Evolutionary conservation across 1,140 invertebrate species (phyloP).

Genomic region (Latrodectus geometricus): DNA sequence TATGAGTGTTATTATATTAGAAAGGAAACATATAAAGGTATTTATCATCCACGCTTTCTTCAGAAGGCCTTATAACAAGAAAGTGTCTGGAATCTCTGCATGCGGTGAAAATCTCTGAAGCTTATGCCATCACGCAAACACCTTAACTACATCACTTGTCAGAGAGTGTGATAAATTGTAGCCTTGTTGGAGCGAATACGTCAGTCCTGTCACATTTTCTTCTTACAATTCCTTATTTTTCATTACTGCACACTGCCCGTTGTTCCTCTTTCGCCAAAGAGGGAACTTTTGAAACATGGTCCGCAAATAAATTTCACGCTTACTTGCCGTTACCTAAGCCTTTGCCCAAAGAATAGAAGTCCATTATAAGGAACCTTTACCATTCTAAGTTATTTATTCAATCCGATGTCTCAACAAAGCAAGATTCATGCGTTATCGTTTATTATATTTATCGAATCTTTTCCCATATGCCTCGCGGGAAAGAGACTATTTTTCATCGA

Average conservation of each 20-base stretch:
- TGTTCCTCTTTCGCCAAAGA: background rate
- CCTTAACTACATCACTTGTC: too few relatives aligned
- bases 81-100: too few relatives aligned
- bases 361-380: constrained; percentile 15
- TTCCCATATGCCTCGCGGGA: constrained; percentile 13
- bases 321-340: background rate
- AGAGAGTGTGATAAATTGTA: too few relatives aligned
- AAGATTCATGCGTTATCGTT: constrained; percentile 57
- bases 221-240: background rate
- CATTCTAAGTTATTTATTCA: constrained; percentile 56
- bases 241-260: background rate
- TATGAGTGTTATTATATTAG: too few relatives aligned
- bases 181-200: background rate
- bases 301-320: constrained; percentile 12
- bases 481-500: constrained; percentile 32
- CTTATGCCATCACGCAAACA: too few relatives aligned
- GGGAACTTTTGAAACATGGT: constrained; percentile 28
- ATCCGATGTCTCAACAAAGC: constrained; percentile 55
- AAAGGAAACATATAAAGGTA: too few relatives aligned
- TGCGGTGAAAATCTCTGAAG: too few relatives aligned
- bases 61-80: too few relatives aligned
- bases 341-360: background rate
- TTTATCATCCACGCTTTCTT: too few relatives aligned
- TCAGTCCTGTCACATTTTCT: background rate
- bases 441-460: constrained; percentile 52